A percentile compares a stretch with the other conserved stretches of the same genome.
phyloP scores from a whole-genome alignment of 2,113 vertebrate species.

The Tychaedon coryphoeus region DNA sequence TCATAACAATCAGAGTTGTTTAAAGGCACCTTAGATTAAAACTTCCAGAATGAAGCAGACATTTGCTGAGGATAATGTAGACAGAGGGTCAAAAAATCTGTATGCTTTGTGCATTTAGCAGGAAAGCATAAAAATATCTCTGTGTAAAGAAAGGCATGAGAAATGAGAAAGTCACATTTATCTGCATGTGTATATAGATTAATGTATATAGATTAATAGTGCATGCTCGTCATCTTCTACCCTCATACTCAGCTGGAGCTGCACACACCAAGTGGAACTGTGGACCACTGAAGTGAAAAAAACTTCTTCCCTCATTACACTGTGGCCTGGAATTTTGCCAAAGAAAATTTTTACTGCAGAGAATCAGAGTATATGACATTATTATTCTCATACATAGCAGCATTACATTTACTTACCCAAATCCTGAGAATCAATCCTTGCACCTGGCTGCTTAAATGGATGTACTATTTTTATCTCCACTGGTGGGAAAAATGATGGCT shows the following conservation, averaged over 20 bases:
- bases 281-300: not conserved
- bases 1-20: not conserved
- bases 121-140: not conserved
- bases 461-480: conserved; percentile 81
- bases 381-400: not conserved
- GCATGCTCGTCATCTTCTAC: not conserved
- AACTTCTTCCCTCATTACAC: not conserved
- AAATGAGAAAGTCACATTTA: not conserved
- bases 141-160: not conserved
- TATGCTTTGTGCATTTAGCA: not conserved
- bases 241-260: not conserved
- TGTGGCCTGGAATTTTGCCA: not conserved
- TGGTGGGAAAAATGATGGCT: conserved; percentile 67
- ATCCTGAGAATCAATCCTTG: not conserved
- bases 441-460: conserved; percentile 73
- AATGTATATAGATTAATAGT: not conserved
- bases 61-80: not conserved
- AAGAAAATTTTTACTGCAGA: not conserved
- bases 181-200: not conserved
- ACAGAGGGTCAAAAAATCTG: not conserved
- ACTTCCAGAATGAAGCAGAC: not conserved
- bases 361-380: not conserved
- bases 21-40: not conserved
- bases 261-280: not conserved
- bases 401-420: conserved; percentile 60